phyloP scores from a whole-genome alignment of 2,888 invertebrate genomes.

The Leptarthrus brevirostris region DNA sequence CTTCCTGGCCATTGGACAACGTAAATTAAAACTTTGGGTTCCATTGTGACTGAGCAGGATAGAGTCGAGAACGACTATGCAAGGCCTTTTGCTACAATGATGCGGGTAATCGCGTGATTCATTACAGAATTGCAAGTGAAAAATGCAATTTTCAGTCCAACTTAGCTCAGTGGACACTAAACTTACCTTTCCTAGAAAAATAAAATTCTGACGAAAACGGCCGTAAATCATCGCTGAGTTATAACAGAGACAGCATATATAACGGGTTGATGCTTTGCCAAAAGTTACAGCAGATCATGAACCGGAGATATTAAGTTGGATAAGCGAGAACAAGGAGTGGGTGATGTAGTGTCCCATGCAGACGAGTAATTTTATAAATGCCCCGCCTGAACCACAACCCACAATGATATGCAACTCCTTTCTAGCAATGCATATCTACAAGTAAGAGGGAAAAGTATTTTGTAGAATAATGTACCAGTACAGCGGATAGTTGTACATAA shows the following conservation, averaged over 20 bases:
- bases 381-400: background rate
- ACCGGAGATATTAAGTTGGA: constrained; percentile 43
- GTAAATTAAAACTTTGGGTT: constrained; percentile 41
- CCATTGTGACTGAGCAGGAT: background rate
- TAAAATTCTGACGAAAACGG: background rate
- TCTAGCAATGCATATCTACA: background rate
- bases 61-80: constrained; percentile 1
- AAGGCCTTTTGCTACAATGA: constrained; percentile 22
- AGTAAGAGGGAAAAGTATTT: background rate
- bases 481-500: background rate
- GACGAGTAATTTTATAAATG: constrained; percentile 40
- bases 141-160: constrained; percentile 39
- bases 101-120: constrained; percentile 39
- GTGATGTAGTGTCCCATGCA: constrained; percentile 35
- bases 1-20: background rate
- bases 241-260: constrained; percentile 41
- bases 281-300: constrained; percentile 39
- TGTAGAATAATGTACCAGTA: constrained; percentile 4
- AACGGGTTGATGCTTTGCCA: constrained; percentile 44
- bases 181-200: constrained; percentile 12
- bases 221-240: constrained; percentile 45
- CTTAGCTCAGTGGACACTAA: constrained; percentile 15
- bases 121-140: constrained; percentile 37
- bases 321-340: constrained; percentile 8
- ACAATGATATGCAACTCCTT: background rate